Percentiles rank a stretch among this genome's conserved stretches.
Conservation (phyloP, 2,888 invertebrate species). For the Diarsia dahlii region DNA sequence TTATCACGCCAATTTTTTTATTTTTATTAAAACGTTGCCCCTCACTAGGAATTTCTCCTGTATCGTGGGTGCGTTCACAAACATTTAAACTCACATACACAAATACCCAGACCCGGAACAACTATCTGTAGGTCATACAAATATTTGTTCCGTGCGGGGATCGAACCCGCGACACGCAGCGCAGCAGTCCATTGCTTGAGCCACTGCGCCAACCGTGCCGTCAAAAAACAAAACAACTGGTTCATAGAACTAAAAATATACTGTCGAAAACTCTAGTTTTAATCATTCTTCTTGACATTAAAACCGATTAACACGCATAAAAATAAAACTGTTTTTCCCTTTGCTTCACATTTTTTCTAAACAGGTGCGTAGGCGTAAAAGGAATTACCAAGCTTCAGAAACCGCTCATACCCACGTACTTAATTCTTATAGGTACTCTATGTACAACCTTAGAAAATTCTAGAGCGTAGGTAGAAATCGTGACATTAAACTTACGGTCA, state of each 20-base stretch:
- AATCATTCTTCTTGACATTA: not conserved
- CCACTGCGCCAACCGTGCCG: too few relatives aligned
- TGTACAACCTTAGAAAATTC: not conserved
- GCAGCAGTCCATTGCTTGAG: too few relatives aligned
- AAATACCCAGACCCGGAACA: too few relatives aligned
- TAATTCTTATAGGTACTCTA: slow-evolving; percentile 1
- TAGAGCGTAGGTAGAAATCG: slow-evolving; percentile 36
- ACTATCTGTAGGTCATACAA: too few relatives aligned
- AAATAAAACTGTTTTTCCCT: not conserved
- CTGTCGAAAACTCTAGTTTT: not conserved
- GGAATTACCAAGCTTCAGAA: slow-evolving; percentile 10
- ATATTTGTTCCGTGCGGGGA: too few relatives aligned
- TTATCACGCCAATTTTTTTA: too few relatives aligned
- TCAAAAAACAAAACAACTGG: too few relatives aligned
- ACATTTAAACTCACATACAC: too few relatives aligned
- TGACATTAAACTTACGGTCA: slow-evolving; percentile 34
- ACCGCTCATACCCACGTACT: not conserved
- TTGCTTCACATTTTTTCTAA: not conserved
- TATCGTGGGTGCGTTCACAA: too few relatives aligned
- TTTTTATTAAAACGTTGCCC: too few relatives aligned
- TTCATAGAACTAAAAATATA: not conserved
- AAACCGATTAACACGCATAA: not conserved
- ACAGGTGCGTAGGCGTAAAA: slow-evolving; percentile 9
- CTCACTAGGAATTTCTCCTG: too few relatives aligned
- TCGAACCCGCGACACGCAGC: too few relatives aligned